Conservation (phyloP, 2,797 vertebrate species). For the Rhinichthys osculus region DNA sequence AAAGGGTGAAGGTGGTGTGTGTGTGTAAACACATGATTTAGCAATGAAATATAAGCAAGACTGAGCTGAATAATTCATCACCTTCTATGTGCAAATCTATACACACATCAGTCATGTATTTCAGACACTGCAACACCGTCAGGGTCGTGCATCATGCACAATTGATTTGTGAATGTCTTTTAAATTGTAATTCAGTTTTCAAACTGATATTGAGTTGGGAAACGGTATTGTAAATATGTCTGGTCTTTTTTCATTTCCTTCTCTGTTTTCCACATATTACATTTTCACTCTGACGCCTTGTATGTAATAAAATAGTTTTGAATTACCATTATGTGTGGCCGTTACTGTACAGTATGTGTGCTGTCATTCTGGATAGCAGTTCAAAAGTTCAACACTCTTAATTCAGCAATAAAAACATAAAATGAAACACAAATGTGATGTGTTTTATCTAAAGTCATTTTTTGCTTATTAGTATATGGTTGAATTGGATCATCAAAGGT, state of each 20-base stretch:
- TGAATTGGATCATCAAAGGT: no score
- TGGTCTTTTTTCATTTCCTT: neutral
- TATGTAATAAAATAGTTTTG: no score
- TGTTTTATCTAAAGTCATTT: no score
- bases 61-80: neutral
- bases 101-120: neutral
- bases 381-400: no score
- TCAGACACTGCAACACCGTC: neutral
- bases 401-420: no score
- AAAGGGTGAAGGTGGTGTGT: slow-evolving; percentile 9
- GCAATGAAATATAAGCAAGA: slow-evolving; percentile 42
- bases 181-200: neutral
- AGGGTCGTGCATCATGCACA: neutral
- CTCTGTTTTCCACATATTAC: no score
- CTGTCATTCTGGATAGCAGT: no score
- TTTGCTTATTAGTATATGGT: no score
- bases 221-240: neutral
- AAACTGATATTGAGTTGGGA: neutral
- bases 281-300: no score
- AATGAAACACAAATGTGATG: no score
- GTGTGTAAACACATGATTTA: slow-evolving; percentile 28
- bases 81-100: neutral
- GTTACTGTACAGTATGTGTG: no score
- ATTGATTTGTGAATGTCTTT: neutral
- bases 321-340: no score